Percentiles rank a stretch among this genome's conserved stretches.
These are phyloP conservation scores for Allobates femoralis DNA, from an alignment of 2,797 vertebrate species.

Conservation along the genomic window DNA sequence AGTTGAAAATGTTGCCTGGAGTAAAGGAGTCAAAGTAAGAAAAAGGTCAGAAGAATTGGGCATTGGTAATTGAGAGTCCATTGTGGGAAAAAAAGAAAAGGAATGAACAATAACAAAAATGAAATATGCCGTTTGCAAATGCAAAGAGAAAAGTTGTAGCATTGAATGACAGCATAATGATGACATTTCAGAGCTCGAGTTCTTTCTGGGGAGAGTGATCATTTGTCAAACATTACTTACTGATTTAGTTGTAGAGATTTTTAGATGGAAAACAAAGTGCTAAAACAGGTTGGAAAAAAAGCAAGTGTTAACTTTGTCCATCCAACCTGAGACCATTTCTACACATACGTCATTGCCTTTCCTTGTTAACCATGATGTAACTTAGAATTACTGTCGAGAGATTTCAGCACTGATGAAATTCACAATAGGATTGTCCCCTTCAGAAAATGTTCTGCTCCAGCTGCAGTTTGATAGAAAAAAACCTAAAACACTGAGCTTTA, in stretches of 20 bases:
- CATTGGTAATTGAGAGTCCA: slow-evolving; percentile 36
- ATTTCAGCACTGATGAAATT: no score
- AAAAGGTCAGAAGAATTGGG: slow-evolving; percentile 34
- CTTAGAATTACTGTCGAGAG: no score
- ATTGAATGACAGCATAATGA: slow-evolving; percentile 9
- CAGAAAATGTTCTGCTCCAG: no score
- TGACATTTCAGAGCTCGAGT: neutral
- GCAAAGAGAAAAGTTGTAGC: neutral
- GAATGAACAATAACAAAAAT: slow-evolving; percentile 25
- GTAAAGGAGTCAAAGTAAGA: slow-evolving; percentile 21
- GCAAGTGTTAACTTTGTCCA: no score
- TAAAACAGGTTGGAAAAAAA: neutral
- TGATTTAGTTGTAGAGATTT: neutral
- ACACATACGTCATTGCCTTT: no score
- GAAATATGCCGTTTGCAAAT: slow-evolving; percentile 14
- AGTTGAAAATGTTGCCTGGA: slow-evolving; percentile 15
- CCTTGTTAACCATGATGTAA: no score
- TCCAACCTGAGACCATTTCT: no score
- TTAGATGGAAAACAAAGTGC: neutral
- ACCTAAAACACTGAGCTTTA: no score
- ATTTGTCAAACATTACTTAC: neutral
- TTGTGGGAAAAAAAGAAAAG: slow-evolving; percentile 2
- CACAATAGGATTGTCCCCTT: no score
- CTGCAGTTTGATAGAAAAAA: no score
- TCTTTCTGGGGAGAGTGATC: neutral